Evolutionary conservation across 2,797 vertebrate species (phyloP).

Genomic region (Heterohyrax brucei): DNA sequence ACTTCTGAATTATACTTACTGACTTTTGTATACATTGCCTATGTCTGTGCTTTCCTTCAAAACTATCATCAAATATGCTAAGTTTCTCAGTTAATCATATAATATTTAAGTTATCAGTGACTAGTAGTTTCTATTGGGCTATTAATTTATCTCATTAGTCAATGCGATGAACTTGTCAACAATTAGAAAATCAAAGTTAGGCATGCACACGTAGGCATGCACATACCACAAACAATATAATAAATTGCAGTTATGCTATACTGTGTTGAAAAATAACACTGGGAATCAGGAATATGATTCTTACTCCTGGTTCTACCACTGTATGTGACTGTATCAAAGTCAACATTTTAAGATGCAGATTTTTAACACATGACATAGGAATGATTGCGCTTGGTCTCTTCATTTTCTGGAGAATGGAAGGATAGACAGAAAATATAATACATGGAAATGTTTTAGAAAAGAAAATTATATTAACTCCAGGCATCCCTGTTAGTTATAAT

Average conservation of each 20-base stretch:
- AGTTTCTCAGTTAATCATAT: not conserved
- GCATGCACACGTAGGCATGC: not conserved
- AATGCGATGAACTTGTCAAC: conserved; percentile 51
- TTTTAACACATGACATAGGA: conserved; percentile 14
- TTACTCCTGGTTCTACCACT: not conserved
- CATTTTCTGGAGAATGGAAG: not conserved
- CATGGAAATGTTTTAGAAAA: not conserved
- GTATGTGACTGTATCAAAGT: not conserved
- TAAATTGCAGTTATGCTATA: not conserved
- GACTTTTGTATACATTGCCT: not conserved
- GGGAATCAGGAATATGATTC: not conserved
- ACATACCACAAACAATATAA: not conserved
- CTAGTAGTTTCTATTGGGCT: not conserved
- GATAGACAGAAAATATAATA: not conserved
- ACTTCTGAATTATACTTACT: conserved; percentile 24
- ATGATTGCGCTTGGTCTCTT: not conserved
- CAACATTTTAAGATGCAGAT: not conserved
- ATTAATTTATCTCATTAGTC: conserved; percentile 41
- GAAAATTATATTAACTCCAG: not conserved
- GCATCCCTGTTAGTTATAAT: not conserved
- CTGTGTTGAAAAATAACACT: not conserved
- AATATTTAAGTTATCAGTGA: not conserved
- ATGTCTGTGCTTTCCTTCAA: conserved; percentile 32
- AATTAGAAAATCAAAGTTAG: conserved; percentile 1
- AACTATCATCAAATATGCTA: conserved; percentile 1